Conservation (phyloP, 2,113 vertebrate species). For the Phycodurus eques region DNA sequence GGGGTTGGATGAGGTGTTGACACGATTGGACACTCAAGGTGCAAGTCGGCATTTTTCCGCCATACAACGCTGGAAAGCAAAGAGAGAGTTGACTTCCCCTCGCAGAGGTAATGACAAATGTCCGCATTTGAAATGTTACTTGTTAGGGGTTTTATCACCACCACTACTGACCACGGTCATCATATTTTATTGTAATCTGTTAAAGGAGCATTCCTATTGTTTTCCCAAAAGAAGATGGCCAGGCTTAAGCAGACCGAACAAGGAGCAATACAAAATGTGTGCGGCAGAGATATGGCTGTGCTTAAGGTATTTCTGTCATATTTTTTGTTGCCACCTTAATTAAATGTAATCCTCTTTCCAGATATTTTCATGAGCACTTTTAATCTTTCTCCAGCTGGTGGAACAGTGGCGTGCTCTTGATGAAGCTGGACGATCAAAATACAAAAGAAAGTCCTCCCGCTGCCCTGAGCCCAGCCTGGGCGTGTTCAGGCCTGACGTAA, state of each 20-base stretch:
- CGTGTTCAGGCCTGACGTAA: conserved; percentile 81
- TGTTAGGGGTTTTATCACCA: background rate
- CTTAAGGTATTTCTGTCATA: conserved; percentile 72
- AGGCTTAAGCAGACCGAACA: conserved; percentile 62
- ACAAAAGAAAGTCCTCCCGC: conserved; percentile 73
- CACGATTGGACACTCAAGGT: conserved; percentile 76
- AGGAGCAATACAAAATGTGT: background rate
- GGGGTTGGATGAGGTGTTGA: conserved; percentile 80
- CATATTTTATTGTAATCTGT: background rate
- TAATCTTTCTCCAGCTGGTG: conserved; percentile 67
- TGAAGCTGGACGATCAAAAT: conserved; percentile 73
- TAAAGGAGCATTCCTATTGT: conserved; percentile 78
- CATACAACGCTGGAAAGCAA: conserved; percentile 83
- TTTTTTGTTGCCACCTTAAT: background rate
- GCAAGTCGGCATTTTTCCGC: conserved; percentile 77
- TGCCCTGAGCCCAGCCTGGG: conserved; percentile 88
- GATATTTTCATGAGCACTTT: background rate
- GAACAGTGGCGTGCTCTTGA: conserved; percentile 82
- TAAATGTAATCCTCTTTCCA: background rate
- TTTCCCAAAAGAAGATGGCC: conserved; percentile 82
- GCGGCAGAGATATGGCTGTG: conserved; percentile 69
- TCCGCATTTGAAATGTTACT: background rate
- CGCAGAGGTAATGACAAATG: conserved; percentile 65
- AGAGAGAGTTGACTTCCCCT: conserved; percentile 58
- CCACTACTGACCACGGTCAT: background rate